Conservation (phyloP, 2,797 vertebrate species). For the Phoeniculus purpureus region DNA sequence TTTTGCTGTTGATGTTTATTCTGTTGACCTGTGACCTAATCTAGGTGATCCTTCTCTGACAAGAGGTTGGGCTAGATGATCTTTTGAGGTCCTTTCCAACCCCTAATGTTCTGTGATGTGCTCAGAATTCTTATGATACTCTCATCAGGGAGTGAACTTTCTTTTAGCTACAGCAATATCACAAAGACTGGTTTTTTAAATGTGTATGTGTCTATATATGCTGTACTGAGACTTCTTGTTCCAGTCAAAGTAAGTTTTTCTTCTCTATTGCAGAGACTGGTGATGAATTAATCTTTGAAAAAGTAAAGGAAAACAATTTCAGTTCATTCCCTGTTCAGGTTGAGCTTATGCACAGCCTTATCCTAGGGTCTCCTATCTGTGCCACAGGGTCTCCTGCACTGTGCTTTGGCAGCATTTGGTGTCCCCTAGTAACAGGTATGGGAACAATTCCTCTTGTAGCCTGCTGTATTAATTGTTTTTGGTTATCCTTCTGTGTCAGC, state of each 20-base stretch:
- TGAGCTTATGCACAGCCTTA: not conserved
- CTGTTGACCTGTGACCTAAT: no score
- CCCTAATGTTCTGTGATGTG: not conserved
- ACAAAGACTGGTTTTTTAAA: not conserved
- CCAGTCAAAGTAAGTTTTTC: not conserved
- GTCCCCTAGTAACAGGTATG: not conserved
- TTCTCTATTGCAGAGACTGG: not conserved
- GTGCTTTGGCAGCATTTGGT: not conserved
- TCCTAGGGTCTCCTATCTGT: not conserved
- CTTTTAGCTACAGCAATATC: not conserved
- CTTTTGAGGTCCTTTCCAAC: no score
- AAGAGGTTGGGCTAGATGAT: no score
- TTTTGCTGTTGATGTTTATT: no score
- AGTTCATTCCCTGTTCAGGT: not conserved
- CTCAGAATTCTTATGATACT: not conserved
- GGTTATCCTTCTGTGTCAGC: not conserved
- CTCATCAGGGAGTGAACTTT: not conserved
- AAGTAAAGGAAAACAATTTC: not conserved
- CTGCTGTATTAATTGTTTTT: not conserved
- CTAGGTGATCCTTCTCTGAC: no score
- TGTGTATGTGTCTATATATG: rapidly evolving
- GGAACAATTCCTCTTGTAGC: not conserved
- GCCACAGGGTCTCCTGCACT: no score
- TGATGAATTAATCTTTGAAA: not conserved
- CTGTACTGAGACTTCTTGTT: not conserved